A percentile compares a stretch with the other conserved stretches of the same genome.
phyloP scores from a whole-genome alignment of 2,797 vertebrate species.

The Phataginus tetradactyla region DNA sequence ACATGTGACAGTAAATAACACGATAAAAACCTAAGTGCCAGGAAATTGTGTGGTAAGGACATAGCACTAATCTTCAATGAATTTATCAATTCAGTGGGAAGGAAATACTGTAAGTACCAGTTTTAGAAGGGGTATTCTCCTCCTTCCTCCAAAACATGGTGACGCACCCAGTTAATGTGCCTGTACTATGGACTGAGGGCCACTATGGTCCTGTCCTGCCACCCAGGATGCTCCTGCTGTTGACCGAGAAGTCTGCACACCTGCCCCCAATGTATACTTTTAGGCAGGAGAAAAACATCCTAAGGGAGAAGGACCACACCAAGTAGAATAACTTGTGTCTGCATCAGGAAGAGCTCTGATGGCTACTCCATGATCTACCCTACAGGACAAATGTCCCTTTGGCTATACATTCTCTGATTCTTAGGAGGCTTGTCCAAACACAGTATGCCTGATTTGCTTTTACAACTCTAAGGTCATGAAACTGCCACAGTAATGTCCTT shows the following conservation, averaged over 20 bases:
- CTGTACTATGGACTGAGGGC: neutral
- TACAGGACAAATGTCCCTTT: neutral
- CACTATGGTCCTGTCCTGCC: neutral
- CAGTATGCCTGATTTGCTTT: neutral
- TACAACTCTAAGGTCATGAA: neutral
- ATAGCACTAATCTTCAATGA: neutral
- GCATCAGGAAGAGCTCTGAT: neutral
- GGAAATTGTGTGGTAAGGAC: neutral
- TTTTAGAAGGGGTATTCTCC: neutral
- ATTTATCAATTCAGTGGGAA: neutral
- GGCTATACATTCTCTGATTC: neutral
- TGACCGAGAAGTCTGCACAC: neutral
- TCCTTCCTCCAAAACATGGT: neutral
- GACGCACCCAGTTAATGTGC: neutral
- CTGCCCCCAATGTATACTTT: neutral
- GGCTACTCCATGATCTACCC: neutral
- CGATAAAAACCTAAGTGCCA: neutral
- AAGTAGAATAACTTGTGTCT: neutral
- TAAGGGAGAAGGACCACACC: neutral
- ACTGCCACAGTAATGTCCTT: neutral
- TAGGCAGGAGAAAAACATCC: neutral
- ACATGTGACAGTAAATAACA: neutral
- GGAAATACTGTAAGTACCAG: neutral
- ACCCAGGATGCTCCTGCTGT: neutral
- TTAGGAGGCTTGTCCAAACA: neutral